Conservation (phyloP, 2,797 vertebrate genomes). For the Pangasius krempfi region DNA sequence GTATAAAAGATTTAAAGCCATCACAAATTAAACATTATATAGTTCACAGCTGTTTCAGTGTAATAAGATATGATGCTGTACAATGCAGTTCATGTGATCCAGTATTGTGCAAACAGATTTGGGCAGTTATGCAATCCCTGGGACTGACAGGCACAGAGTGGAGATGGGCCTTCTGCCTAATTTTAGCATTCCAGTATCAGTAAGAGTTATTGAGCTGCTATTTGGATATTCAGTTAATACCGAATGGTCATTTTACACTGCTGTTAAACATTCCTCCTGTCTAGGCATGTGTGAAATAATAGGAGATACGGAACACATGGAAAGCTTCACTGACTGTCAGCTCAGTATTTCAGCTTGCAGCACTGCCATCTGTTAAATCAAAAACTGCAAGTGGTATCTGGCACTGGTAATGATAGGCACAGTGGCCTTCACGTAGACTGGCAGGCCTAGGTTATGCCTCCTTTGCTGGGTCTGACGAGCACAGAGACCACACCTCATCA, state of each 20-base stretch:
- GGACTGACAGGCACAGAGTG: neutral
- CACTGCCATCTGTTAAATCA: neutral
- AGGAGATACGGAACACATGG: neutral
- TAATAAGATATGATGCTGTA: neutral
- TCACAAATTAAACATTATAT: neutral
- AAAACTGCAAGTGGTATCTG: neutral
- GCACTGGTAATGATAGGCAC: too few species aligned
- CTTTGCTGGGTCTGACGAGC: neutral
- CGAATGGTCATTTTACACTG: neutral
- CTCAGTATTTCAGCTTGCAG: neutral
- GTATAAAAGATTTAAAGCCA: neutral
- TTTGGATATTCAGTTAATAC: neutral
- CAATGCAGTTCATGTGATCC: neutral
- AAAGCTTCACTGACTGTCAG: neutral
- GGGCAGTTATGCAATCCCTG: neutral
- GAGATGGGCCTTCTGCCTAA: neutral
- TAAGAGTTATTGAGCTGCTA: neutral
- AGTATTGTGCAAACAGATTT: neutral
- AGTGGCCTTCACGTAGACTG: neutral
- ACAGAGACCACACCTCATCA: neutral
- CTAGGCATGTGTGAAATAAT: neutral
- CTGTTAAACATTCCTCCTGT: neutral
- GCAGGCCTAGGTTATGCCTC: neutral
- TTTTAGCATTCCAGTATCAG: neutral
- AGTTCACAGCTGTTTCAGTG: neutral